These are phyloP conservation scores for Oxyruncus cristatus DNA, from an alignment of 2,113 vertebrate species.

Conservation along the genomic window DNA sequence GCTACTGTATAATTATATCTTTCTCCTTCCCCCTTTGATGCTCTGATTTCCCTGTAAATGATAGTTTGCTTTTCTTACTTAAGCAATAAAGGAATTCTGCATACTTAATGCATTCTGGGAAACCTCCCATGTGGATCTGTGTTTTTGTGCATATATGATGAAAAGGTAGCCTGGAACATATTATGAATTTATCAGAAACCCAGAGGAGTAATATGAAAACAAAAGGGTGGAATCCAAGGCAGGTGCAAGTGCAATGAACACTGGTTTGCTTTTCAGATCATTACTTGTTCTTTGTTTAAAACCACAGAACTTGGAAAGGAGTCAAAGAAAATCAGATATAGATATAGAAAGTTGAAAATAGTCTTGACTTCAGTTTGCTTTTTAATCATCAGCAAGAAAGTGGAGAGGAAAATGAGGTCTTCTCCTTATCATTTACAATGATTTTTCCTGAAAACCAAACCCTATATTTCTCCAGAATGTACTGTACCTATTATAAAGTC, in stretches of 20 bases:
- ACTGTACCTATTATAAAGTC: neutral
- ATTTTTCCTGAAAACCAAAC: neutral
- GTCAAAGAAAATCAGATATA: neutral
- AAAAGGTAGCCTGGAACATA: slow-evolving; percentile 53
- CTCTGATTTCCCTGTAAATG: slow-evolving; percentile 32
- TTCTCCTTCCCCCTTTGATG: neutral
- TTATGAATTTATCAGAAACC: slow-evolving; percentile 57
- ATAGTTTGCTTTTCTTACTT: slow-evolving; percentile 56
- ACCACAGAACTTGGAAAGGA: neutral
- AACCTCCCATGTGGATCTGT: slow-evolving; percentile 36
- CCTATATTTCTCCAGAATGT: neutral
- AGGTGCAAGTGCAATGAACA: slow-evolving; percentile 30
- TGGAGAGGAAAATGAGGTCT: neutral
- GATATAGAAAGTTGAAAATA: neutral
- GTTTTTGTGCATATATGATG: slow-evolving; percentile 36
- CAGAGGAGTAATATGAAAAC: slow-evolving; percentile 33
- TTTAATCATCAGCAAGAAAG: neutral
- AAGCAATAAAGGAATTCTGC: neutral
- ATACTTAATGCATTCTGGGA: slow-evolving; percentile 17
- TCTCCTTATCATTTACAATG: neutral
- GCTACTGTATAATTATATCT: slow-evolving; percentile 39
- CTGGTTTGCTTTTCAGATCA: neutral
- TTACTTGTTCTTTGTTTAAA: slow-evolving; percentile 22
- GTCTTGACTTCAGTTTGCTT: neutral
- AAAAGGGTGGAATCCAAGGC: slow-evolving; percentile 16